A percentile compares a stretch with the other conserved stretches of the same genome.
Conservation (phyloP, 2,888 invertebrate genomes). For the Epirrita christyi region DNA sequence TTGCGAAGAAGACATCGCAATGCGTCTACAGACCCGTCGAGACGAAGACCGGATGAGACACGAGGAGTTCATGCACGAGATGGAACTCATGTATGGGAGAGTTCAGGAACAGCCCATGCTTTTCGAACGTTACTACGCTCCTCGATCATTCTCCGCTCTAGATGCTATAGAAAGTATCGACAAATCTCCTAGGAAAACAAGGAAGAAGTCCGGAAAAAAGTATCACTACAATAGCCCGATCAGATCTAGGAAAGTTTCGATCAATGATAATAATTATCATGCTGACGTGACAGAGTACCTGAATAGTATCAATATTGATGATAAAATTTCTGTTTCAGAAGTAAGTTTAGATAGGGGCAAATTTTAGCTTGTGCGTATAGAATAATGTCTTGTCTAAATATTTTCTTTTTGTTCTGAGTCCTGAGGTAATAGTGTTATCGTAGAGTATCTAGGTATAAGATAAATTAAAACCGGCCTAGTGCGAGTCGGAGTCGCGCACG, state of each 20-base stretch:
- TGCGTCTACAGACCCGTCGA: conserved; percentile 86
- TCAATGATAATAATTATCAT: conserved; percentile 64
- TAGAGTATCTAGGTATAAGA: too few species aligned
- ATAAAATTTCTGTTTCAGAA: conserved; percentile 67
- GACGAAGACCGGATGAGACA: conserved; percentile 88
- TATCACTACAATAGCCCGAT: conserved; percentile 60
- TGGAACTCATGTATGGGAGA: conserved; percentile 89
- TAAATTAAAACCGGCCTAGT: too few species aligned
- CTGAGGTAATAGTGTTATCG: too few species aligned
- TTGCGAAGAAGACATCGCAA: conserved; percentile 88
- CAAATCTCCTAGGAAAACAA: conserved; percentile 67
- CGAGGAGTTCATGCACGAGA: conserved; percentile 88
- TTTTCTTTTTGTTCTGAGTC: too few species aligned
- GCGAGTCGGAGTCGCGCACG: too few species aligned
- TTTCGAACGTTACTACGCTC: conserved; percentile 88
- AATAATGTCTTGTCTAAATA: too few species aligned
- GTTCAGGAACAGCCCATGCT: conserved; percentile 89
- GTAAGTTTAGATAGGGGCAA: conserved; percentile 55
- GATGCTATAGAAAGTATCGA: conserved; percentile 54
- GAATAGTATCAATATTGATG: conserved; percentile 66
- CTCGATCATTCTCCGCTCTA: conserved; percentile 63
- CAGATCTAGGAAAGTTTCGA: conserved; percentile 68
- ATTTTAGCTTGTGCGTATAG: conserved; percentile 29
- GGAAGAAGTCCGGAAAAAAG: conserved; percentile 60
- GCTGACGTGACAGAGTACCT: conserved; percentile 67